These are phyloP conservation scores for Urocitellus parryii DNA, from an alignment of 2,113 vertebrate genomes.

Conservation along the genomic window DNA sequence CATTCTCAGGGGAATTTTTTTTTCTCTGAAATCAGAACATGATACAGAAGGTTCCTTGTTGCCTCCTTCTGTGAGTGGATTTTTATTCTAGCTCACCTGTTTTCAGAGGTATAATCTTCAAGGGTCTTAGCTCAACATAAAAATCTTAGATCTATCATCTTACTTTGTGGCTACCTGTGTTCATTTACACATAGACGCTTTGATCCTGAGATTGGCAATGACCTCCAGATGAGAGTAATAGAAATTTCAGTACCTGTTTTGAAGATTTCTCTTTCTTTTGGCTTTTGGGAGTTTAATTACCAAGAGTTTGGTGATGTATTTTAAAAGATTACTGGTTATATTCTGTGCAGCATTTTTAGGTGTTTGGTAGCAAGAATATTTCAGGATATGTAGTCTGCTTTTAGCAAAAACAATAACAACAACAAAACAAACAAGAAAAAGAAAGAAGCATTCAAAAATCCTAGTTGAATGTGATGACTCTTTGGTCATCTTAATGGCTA, in stretches of 20 bases:
- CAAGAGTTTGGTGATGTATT: neutral
- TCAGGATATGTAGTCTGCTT: neutral
- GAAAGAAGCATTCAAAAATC: neutral
- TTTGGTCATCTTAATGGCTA: constrained; percentile 19
- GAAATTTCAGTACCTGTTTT: neutral
- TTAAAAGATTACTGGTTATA: neutral
- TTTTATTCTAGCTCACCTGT: neutral
- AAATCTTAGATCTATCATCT: neutral
- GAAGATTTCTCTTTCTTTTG: neutral
- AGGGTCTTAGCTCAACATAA: neutral
- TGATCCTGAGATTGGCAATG: neutral
- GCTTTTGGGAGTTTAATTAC: neutral
- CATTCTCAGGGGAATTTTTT: neutral
- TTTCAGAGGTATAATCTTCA: neutral
- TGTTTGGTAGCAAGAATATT: neutral
- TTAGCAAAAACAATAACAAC: neutral
- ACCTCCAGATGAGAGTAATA: neutral
- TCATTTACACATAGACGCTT: neutral
- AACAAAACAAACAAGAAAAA: neutral
- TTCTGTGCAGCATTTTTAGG: neutral
- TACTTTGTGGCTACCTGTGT: neutral
- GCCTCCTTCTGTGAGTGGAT: neutral
- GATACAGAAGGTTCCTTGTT: neutral
- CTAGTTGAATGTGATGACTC: neutral
- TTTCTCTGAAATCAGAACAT: neutral